phyloP scores from a whole-genome alignment of 2,888 invertebrate genomes.

The Nycteola revayana region DNA sequence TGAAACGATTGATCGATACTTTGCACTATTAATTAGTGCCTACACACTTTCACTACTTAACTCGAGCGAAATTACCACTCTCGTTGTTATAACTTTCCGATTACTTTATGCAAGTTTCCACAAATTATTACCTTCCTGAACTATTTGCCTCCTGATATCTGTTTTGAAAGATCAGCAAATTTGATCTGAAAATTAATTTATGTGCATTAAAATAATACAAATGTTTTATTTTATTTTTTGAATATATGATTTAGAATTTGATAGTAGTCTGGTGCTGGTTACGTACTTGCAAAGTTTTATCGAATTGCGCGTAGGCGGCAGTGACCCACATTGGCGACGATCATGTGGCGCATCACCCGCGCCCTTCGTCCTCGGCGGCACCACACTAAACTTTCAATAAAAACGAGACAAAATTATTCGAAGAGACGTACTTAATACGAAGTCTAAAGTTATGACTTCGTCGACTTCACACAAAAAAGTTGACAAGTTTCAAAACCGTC shows the following conservation, averaged over 20 bases:
- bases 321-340: slow-evolving; percentile 72
- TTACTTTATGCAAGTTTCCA: slow-evolving; percentile 18
- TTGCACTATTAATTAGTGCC: slow-evolving; percentile 74
- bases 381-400: slow-evolving; percentile 40
- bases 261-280: slow-evolving; percentile 37
- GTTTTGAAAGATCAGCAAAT: too few species aligned
- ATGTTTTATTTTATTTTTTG: background rate
- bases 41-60: slow-evolving; percentile 57
- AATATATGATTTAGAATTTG: too few species aligned
- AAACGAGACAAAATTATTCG: slow-evolving; percentile 8
- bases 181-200: too few species aligned
- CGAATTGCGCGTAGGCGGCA: slow-evolving; percentile 75
- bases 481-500: too few species aligned
- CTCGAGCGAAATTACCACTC: slow-evolving; percentile 16
- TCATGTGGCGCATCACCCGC: slow-evolving; percentile 60
- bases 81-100: slow-evolving; percentile 13
- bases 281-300: slow-evolving; percentile 73
- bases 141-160: slow-evolving; percentile 7
- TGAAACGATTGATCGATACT: slow-evolving; percentile 80
- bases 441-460: too few species aligned
- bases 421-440: too few species aligned
- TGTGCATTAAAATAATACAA: too few species aligned
- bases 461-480: too few species aligned
- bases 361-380: slow-evolving; percentile 54
- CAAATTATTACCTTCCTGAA: slow-evolving; percentile 6